Evolutionary conservation across 2,113 vertebrate genomes (phyloP), one percentile per base, ranked within the genome.

Genomic region (Tenrec ecaudatus): DNA sequence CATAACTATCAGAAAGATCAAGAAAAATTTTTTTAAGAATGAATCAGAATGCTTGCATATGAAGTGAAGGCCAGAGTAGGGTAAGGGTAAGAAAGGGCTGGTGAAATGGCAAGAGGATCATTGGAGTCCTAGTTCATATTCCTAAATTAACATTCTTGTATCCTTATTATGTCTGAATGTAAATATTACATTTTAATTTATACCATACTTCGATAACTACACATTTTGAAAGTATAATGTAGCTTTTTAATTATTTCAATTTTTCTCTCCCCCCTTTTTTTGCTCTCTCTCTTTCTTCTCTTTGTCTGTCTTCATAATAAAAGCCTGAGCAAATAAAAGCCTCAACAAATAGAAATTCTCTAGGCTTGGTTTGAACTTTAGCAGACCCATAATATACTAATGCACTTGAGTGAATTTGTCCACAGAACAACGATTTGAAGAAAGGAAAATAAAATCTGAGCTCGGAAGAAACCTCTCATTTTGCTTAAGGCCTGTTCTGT

Each of bases 371-470:
- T 53, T 53, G 15, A 82, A 79, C 17, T 82, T 66, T 83, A 80
- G 22, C 15, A 79, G n/a, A 16, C 4, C 57, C 12, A 40, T 27
- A 79, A 1, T 66, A 23, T 71, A 27, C 17, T 69, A 89, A 89
- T 53, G 14, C 1, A 60, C 22, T 68, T 83, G 15, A 64, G 23
- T 73, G 47, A 71, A 25, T 17, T 87, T 82, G 82, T 80, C 14
- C 29, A 77, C 38, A 25, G 60, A 14, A 82, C 5, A 85, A 64
- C 23, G 85, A 87, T 80, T 90, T 92, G 38, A 29, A 17, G 38
- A 87, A 91, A 83, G 27, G n/a, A 86, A 82, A 90, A 77, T 60
- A 86, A 60, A 83, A n/a, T 86, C 12, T 87, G 36, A 58, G 7
- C 33, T 38, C 16, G 83, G n/a, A 91, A 82, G 27, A 82, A 77